Conservation (phyloP, 1,140 invertebrate species). For the Sarcophaga bullata region DNA sequence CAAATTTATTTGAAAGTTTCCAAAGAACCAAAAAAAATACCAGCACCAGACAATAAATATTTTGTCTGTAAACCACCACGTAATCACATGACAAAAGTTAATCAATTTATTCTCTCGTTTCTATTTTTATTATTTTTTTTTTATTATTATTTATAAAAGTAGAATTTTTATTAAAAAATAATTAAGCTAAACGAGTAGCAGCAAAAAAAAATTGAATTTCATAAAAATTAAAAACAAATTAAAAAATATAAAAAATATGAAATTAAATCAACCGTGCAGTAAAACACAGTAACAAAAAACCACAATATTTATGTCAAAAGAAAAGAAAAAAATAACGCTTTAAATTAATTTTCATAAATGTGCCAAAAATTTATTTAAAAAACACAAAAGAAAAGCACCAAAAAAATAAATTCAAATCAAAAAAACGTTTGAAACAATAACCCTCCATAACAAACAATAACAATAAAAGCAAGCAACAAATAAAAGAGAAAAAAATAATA, state of each 20-base stretch:
- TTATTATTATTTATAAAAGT: background rate
- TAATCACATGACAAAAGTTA: conserved; percentile 10
- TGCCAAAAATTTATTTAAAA: conserved; percentile 51
- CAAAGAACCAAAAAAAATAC: background rate
- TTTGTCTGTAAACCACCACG: too few relatives aligned
- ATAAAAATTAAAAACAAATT: background rate
- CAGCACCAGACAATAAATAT: background rate
- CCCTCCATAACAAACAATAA: background rate
- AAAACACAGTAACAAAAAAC: background rate
- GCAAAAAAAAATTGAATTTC: background rate
- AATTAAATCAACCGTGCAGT: background rate
- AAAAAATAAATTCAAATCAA: background rate
- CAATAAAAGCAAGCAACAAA: background rate
- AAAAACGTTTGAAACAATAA: too few relatives aligned
- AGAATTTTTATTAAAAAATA: background rate
- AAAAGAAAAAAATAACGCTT: conserved; percentile 19
- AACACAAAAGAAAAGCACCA: conserved; percentile 29
- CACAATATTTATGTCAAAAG: too few relatives aligned
- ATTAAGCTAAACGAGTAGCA: background rate
- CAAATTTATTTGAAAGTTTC: background rate
- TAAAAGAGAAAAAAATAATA: conserved; percentile 10
- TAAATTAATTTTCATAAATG: conserved; percentile 52
- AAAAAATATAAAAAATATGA: background rate
- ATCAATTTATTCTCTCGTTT: background rate
- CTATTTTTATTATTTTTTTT: too few relatives aligned